Conservation (phyloP, 2,888 invertebrate species). For the Eucera pruinosa region DNA sequence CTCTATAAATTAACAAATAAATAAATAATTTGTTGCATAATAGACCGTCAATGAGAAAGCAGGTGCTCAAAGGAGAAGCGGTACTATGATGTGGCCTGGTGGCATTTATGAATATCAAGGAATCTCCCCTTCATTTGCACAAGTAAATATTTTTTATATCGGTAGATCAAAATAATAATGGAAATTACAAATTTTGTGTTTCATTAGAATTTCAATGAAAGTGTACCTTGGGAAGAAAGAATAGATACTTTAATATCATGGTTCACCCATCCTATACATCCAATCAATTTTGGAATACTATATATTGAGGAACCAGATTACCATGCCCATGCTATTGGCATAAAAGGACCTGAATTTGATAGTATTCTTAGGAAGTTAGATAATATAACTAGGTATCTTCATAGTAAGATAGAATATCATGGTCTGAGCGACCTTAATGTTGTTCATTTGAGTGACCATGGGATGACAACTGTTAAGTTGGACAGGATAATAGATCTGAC, state of each 20-base stretch:
- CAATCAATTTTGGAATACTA: slow-evolving; percentile 89
- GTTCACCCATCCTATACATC: slow-evolving; percentile 86
- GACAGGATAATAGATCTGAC: slow-evolving; percentile 86
- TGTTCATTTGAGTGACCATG: slow-evolving; percentile 90
- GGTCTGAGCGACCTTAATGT: slow-evolving; percentile 87
- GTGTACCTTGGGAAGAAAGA: slow-evolving; percentile 85
- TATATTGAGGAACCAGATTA: slow-evolving; percentile 90
- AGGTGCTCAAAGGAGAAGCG: slow-evolving; percentile 86
- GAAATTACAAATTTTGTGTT: slow-evolving; percentile 15
- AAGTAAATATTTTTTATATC: slow-evolving; percentile 63
- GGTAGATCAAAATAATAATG: neutral
- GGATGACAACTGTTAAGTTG: slow-evolving; percentile 87
- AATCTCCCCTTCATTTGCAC: slow-evolving; percentile 84
- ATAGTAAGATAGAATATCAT: slow-evolving; percentile 85
- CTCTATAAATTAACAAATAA: no score
- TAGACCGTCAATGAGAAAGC: slow-evolving; percentile 87
- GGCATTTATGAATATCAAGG: slow-evolving; percentile 85
- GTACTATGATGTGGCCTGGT: slow-evolving; percentile 90
- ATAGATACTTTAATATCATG: slow-evolving; percentile 87
- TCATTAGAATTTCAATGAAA: slow-evolving; percentile 77
- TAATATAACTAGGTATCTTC: slow-evolving; percentile 86
- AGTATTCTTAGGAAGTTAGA: slow-evolving; percentile 85
- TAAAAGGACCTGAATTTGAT: slow-evolving; percentile 83
- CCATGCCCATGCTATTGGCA: slow-evolving; percentile 87
- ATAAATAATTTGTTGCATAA: slow-evolving; percentile 25